Evolutionary conservation across 2,888 invertebrate genomes (phyloP).

Genomic region (Andrena marginata): DNA sequence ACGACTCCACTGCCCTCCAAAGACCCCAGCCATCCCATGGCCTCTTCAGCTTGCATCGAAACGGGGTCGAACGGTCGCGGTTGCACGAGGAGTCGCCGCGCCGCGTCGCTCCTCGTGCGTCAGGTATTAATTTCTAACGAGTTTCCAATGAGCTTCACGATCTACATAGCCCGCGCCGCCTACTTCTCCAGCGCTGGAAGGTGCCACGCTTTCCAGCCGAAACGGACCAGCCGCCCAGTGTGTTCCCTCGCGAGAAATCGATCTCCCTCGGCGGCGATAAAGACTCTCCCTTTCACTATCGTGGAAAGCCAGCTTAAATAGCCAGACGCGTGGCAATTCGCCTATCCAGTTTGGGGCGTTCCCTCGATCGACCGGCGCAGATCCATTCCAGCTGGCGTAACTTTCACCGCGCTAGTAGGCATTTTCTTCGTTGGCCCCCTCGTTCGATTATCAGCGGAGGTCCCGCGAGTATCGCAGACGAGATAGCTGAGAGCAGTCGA

Average conservation of each 20-base stretch:
- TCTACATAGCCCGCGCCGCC: conserved; percentile 43
- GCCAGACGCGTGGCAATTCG: neutral
- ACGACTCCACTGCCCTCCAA: neutral
- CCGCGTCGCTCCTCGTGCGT: neutral
- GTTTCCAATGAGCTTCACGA: conserved; percentile 59
- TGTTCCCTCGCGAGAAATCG: conserved; percentile 31
- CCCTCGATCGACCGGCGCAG: neutral
- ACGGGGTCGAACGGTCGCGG: conserved; percentile 13
- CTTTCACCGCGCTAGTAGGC: conserved; percentile 55
- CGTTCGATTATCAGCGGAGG: conserved; percentile 64
- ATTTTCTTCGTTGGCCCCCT: conserved; percentile 28
- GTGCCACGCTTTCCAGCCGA: conserved; percentile 50
- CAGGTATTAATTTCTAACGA: conserved; percentile 52
- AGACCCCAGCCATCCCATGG: neutral
- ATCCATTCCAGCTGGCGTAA: conserved; percentile 20
- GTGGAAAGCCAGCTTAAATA: conserved; percentile 36
- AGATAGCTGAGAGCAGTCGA: conserved; percentile 66
- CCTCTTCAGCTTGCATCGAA: conserved; percentile 2
- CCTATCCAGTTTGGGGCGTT: conserved; percentile 18
- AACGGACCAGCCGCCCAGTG: conserved; percentile 5
- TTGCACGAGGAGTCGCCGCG: neutral
- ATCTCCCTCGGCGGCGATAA: conserved; percentile 19
- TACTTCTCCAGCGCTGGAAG: conserved; percentile 8
- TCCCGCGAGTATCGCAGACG: conserved; percentile 54
- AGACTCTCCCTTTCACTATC: conserved; percentile 61